Evolutionary conservation across 2,113 vertebrate genomes (phyloP).

Genomic region (Mus spicilegus): DNA sequence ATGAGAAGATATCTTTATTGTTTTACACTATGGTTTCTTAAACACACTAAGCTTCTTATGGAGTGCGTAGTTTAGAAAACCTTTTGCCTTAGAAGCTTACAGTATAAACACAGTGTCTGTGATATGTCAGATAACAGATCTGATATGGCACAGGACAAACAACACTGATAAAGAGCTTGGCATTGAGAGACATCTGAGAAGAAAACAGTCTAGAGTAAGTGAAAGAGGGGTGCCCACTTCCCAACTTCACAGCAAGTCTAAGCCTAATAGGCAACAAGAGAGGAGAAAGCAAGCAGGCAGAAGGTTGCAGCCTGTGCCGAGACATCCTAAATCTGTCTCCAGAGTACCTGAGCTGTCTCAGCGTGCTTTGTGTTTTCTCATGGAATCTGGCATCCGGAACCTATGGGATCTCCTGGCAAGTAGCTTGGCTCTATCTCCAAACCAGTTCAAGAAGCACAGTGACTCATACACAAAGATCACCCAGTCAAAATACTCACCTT

Average conservation of each 20-base stretch:
- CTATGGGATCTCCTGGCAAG: neutral
- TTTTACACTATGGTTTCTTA: slow-evolving; percentile 46
- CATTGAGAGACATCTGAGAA: slow-evolving; percentile 26
- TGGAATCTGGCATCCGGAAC: neutral
- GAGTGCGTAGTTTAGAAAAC: slow-evolving; percentile 1
- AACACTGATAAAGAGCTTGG: slow-evolving; percentile 37
- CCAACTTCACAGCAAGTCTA: neutral
- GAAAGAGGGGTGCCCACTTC: neutral
- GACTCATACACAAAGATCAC: slow-evolving; percentile 59
- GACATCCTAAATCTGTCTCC: neutral
- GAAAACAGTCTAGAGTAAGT: neutral
- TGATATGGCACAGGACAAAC: slow-evolving; percentile 18
- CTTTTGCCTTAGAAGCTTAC: slow-evolving; percentile 15
- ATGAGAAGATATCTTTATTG: slow-evolving; percentile 2
- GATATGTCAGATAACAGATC: slow-evolving; percentile 20
- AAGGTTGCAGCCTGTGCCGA: neutral
- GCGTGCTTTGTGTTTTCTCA: neutral
- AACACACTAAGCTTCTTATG: neutral
- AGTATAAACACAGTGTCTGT: slow-evolving; percentile 37
- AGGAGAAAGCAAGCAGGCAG: neutral
- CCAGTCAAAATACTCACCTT: slow-evolving; percentile 31
- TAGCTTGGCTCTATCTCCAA: neutral
- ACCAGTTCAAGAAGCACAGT: slow-evolving; percentile 5
- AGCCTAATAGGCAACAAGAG: neutral
- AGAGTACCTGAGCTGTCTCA: slow-evolving; percentile 48